Base-by-base conservation (phyloP, 2,113 vertebrate species). In the Sinocyclocheilus rhinocerous region DNA sequence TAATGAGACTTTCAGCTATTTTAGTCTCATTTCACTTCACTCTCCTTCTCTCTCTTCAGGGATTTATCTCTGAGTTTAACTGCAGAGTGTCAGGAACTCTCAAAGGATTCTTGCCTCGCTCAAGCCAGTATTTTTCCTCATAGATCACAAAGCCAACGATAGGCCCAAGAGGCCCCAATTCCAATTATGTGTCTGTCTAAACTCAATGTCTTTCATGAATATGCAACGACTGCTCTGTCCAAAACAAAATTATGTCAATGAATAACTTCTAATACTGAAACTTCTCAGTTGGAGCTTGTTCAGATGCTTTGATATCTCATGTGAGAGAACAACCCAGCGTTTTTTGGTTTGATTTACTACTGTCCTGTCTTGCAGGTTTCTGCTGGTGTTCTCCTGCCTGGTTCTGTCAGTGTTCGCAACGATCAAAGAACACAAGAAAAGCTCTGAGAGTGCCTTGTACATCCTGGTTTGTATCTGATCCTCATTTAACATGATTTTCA, bases 361-460 rank as follows among this genome's bases (percentile, higher is more conserved):
- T 90, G 20, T 65, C 50, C 16, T 87, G 0, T 91, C 20, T 52
- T 87, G 1, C 92, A 99, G 98, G 87, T 99, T 99, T 92, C 95
- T 99, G 78, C 92, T 99, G 91, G 97, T 99, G 87, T 98, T 99
- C 94, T 99, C 98, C 92, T 99, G 98, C 90, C 96, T 99, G 24
- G 97, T 99, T 73, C 95, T 99, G 69, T 99, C 98, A 0, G 98
- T 99, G 73, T 99, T 99, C 87, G 97, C 98, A 2, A 99, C 98
- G 80, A 99, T 99, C 84, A 96, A 94, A 88, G 98, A 99, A 81
- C 98, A 97, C 82, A 96, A 98, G 94, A 96, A 97, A 88, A 98
- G 96, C 92, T 99, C 98, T 0, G 98, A 99, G 93, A 98, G 96
- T 22, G 98, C 98, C 78, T 96, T 99, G 85, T 99, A 99, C 91